A percentile compares a stretch with the other conserved stretches of the same genome.
These are phyloP conservation scores for Acanthiza pusilla DNA, from an alignment of 2,797 vertebrate genomes.

Conservation along the genomic window DNA sequence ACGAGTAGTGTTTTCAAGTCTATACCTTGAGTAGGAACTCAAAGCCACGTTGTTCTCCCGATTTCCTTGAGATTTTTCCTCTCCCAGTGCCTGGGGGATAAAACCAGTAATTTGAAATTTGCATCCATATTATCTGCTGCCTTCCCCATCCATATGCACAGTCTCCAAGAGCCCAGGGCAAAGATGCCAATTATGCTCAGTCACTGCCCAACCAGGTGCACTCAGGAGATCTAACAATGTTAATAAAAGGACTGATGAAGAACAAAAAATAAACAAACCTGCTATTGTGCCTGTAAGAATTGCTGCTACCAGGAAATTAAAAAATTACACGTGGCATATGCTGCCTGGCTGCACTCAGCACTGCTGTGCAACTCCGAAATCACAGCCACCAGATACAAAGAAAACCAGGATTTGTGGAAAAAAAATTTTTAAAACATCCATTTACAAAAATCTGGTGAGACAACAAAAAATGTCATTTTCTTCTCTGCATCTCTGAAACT, in stretches of 20 bases:
- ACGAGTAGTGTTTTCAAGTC: neutral
- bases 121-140: slow-evolving; percentile 43
- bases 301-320: slow-evolving; percentile 64
- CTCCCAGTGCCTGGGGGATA: neutral
- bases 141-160: slow-evolving; percentile 7
- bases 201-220: slow-evolving; percentile 60
- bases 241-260: slow-evolving; percentile 62
- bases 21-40: neutral
- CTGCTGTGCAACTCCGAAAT: neutral
- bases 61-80: slow-evolving; percentile 14
- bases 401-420: neutral
- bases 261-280: slow-evolving; percentile 60
- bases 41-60: neutral
- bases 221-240: slow-evolving; percentile 38
- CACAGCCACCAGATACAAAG: neutral
- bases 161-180: slow-evolving; percentile 18
- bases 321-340: slow-evolving; percentile 26
- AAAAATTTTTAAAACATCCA: too few relatives aligned
- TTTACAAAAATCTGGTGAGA: neutral
- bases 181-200: slow-evolving; percentile 43
- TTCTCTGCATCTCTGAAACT: neutral
- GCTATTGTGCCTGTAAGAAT: slow-evolving; percentile 44
- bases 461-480: neutral
- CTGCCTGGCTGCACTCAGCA: neutral
- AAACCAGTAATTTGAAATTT: slow-evolving; percentile 26